These are phyloP conservation scores for Gadopsis marmoratus DNA, from an alignment of 2,797 vertebrate species.

Conservation along the genomic window DNA sequence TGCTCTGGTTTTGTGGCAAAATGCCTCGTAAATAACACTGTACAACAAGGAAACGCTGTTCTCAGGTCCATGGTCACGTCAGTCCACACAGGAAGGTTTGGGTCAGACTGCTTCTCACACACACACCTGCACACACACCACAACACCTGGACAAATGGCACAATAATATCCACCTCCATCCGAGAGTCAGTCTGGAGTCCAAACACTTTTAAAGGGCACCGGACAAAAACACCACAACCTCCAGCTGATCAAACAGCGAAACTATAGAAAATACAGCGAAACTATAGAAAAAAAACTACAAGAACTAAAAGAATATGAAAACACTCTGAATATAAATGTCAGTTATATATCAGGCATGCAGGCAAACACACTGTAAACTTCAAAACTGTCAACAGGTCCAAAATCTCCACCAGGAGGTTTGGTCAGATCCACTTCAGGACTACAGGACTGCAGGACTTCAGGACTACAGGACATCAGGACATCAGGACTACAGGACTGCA, in stretches of 20 bases:
- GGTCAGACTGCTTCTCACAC: slow-evolving; percentile 25
- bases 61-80: slow-evolving; percentile 61
- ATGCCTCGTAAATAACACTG: slow-evolving; percentile 30
- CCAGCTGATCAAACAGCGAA: slow-evolving; percentile 24
- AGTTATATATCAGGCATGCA: slow-evolving; percentile 88
- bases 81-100: slow-evolving; percentile 39
- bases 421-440: slow-evolving; percentile 73
- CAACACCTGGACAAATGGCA: slow-evolving; percentile 60
- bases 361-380: slow-evolving; percentile 85
- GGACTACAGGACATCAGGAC: too few relatives aligned
- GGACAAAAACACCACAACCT: slow-evolving; percentile 31
- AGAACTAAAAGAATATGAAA: slow-evolving; percentile 53
- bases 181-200: slow-evolving; percentile 29
- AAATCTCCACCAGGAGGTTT: slow-evolving; percentile 69
- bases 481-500: too few relatives aligned
- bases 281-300: slow-evolving; percentile 55
- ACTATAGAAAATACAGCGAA: too few relatives aligned
- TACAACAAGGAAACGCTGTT: slow-evolving; percentile 30
- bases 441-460: slow-evolving; percentile 67
- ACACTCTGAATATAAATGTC: slow-evolving; percentile 40
- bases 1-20: slow-evolving; percentile 36
- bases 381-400: slow-evolving; percentile 70
- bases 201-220: slow-evolving; percentile 46
- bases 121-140: not conserved
- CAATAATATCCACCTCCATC: slow-evolving; percentile 36